Conservation (phyloP, 1,140 invertebrate species). For the Drosophila pectinifera region DNA sequence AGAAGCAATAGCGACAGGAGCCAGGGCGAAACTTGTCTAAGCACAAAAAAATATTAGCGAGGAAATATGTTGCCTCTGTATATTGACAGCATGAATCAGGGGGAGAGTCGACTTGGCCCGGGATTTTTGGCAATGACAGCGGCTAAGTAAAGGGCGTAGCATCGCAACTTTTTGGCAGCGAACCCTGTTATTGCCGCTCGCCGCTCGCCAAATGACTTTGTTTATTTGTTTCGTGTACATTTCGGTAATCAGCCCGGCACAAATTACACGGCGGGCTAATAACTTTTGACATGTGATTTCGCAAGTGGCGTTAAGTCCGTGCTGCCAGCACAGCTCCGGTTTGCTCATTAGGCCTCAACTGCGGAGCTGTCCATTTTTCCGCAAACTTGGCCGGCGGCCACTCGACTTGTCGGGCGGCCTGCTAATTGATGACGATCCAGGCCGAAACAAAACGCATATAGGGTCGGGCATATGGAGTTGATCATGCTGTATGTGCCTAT, state of each 20-base stretch:
- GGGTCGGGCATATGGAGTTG: constrained; percentile 5
- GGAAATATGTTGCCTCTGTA: constrained; percentile 69
- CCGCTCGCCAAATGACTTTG: constrained; percentile 69
- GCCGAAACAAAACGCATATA: constrained; percentile 8
- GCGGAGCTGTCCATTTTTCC: constrained; percentile 65
- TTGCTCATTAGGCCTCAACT: constrained; percentile 69
- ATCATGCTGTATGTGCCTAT: background rate
- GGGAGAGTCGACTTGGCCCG: constrained; percentile 29
- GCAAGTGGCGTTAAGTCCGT: constrained; percentile 59
- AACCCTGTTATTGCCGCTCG: constrained; percentile 61
- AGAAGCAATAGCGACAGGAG: constrained; percentile 49
- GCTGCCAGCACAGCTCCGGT: constrained; percentile 23
- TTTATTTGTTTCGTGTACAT: constrained; percentile 75
- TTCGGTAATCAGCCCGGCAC: constrained; percentile 74
- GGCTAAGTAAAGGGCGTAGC: constrained; percentile 19
- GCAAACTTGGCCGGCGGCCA: constrained; percentile 63
- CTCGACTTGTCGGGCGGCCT: constrained; percentile 41
- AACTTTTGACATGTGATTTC: constrained; percentile 78
- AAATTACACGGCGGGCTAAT: constrained; percentile 74
- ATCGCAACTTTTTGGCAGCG: constrained; percentile 62
- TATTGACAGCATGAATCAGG: constrained; percentile 63
- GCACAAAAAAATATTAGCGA: constrained; percentile 53
- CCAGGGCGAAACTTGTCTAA: constrained; percentile 65
- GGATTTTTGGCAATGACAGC: constrained; percentile 78
- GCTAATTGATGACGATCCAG: constrained; percentile 70